phyloP scores from a whole-genome alignment of 2,888 invertebrate species.

The Drosophila mulleri region DNA sequence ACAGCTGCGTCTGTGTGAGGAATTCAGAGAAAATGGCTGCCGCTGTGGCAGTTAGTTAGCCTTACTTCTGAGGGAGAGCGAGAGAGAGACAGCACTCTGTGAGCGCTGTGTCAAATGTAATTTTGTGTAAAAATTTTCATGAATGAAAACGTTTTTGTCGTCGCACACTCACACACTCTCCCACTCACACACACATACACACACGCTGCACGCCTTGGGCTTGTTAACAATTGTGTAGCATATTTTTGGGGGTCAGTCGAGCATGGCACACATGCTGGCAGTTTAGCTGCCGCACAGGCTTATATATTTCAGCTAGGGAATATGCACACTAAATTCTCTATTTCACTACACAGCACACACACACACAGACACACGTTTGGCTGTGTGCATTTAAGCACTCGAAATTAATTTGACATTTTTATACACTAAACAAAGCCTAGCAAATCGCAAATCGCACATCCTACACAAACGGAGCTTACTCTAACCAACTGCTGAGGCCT shows the following conservation, averaged over 20 bases:
- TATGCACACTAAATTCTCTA: constrained; percentile 40
- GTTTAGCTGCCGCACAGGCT: constrained; percentile 36
- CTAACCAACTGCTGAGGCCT: constrained; percentile 6
- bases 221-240: constrained; percentile 65
- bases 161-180: constrained; percentile 18
- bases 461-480: constrained; percentile 6
- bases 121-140: constrained; percentile 73
- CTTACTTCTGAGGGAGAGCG: constrained; percentile 1
- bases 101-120: constrained; percentile 47
- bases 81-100: background rate
- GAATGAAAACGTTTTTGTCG: constrained; percentile 68
- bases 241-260: constrained; percentile 66
- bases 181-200: constrained; percentile 4
- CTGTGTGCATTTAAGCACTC: constrained; percentile 53
- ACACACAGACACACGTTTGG: constrained; percentile 34
- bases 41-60: constrained; percentile 53
- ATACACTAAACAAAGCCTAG: constrained; percentile 43
- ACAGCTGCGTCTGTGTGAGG: constrained; percentile 22
- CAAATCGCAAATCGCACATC: constrained; percentile 24
- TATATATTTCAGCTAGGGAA: constrained; percentile 27
- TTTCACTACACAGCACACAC: constrained; percentile 8
- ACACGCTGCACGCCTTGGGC: constrained; percentile 17
- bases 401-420: constrained; percentile 65
- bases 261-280: constrained; percentile 60
- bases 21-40: constrained; percentile 66